phyloP scores from a whole-genome alignment of 1,140 invertebrate species.

The Rhopalosiphum padi region DNA sequence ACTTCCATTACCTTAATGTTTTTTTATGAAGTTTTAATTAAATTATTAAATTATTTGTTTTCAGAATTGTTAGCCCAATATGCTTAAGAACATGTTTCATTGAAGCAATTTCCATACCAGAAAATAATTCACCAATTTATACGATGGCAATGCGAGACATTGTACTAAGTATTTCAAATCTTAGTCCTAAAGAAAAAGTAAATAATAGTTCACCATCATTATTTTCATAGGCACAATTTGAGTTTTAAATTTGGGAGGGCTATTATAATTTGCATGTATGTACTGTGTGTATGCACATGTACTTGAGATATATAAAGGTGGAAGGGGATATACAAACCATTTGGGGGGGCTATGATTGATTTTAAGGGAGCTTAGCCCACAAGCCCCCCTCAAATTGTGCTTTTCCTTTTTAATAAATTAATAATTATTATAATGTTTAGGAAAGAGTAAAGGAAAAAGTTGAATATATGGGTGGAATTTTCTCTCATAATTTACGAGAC shows the following conservation, averaged over 20 bases:
- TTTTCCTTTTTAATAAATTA: background rate
- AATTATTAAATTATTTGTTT: constrained; percentile 62
- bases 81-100: constrained; percentile 79
- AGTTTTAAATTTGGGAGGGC: too few species aligned
- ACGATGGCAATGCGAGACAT: constrained; percentile 82
- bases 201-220: background rate
- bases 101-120: constrained; percentile 76
- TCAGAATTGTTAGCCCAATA: constrained; percentile 78
- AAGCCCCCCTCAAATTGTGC: background rate
- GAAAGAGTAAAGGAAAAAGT: constrained; percentile 74
- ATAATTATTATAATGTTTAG: constrained; percentile 64
- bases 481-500: constrained; percentile 73
- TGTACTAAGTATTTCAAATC: constrained; percentile 75
- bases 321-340: too few species aligned
- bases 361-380: too few species aligned
- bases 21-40: background rate
- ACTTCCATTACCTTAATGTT: background rate
- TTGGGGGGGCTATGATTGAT: too few species aligned
- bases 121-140: constrained; percentile 76
- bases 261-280: too few species aligned
- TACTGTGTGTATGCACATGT: too few species aligned
- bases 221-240: too few species aligned
- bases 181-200: constrained; percentile 72
- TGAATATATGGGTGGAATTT: constrained; percentile 84
- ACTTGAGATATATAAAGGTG: too few species aligned